A percentile compares a stretch with the other conserved stretches of the same genome.
phyloP scores from a whole-genome alignment of 2,797 vertebrate genomes.

The Xenops minutus region DNA sequence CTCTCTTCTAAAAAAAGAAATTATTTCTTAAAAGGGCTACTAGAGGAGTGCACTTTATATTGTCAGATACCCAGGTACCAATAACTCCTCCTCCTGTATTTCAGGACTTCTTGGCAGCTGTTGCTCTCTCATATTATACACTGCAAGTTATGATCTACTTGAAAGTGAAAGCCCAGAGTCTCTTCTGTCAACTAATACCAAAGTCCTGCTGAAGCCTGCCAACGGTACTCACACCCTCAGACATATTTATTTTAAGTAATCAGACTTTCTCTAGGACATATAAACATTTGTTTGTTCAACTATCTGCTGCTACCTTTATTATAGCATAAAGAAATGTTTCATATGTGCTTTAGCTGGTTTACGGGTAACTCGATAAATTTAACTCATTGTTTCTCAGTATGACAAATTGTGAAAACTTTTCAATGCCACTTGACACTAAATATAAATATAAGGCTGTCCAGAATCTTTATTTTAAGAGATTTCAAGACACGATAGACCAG shows the following conservation, averaged over 20 bases:
- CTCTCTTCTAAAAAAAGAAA: background rate
- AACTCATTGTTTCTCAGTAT: background rate
- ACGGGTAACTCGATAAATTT: background rate
- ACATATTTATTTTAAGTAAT: conserved; percentile 14
- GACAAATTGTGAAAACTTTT: background rate
- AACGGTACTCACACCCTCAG: background rate
- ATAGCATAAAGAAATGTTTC: background rate
- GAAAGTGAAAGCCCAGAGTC: background rate
- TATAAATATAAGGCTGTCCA: background rate
- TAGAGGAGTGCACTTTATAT: background rate
- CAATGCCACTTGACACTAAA: background rate
- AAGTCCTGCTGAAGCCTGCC: background rate
- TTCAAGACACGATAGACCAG: background rate
- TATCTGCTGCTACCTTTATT: background rate
- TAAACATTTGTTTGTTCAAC: conserved; percentile 9
- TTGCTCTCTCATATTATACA: background rate
- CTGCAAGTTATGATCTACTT: background rate
- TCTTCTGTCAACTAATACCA: background rate
- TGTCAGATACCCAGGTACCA: background rate
- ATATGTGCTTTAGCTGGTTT: background rate
- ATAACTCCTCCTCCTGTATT: background rate
- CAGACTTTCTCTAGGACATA: background rate
- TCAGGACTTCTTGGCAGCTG: background rate
- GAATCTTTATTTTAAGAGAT: background rate
- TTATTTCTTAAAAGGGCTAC: background rate